phyloP scores from a whole-genome alignment of 2,113 vertebrate species.

The Sphaerodactylus townsendi region DNA sequence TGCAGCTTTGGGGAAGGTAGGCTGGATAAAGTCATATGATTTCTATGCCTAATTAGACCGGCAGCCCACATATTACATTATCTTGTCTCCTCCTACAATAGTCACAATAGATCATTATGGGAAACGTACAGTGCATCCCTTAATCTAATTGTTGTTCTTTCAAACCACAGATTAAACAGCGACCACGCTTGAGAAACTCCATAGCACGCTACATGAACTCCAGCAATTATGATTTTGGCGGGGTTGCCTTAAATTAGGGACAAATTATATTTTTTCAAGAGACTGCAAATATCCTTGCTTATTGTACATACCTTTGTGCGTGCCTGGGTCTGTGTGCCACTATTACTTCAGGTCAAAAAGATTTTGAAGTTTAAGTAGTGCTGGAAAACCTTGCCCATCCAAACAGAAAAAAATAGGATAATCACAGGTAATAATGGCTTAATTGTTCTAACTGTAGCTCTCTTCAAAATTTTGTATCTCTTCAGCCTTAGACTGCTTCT shows the following conservation, averaged over 20 bases:
- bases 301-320: too few relatives aligned
- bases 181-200: neutral
- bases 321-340: too few relatives aligned
- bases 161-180: neutral
- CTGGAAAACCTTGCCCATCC: neutral
- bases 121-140: neutral
- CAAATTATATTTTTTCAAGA: neutral
- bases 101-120: neutral
- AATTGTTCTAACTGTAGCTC: too few relatives aligned
- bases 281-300: neutral
- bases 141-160: neutral
- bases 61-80: neutral
- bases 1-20: conserved; percentile 48
- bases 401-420: neutral
- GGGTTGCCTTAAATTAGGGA: neutral
- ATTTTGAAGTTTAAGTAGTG: neutral
- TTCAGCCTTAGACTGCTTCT: too few relatives aligned
- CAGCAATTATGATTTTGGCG: neutral
- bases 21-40: conserved; percentile 13
- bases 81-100: neutral
- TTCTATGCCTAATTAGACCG: conserved; percentile 14
- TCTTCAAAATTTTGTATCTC: too few relatives aligned
- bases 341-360: too few relatives aligned
- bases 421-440: too few relatives aligned
- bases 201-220: neutral